Conservation (phyloP, 1,140 invertebrate genomes). For the Lepidurus couesii region DNA sequence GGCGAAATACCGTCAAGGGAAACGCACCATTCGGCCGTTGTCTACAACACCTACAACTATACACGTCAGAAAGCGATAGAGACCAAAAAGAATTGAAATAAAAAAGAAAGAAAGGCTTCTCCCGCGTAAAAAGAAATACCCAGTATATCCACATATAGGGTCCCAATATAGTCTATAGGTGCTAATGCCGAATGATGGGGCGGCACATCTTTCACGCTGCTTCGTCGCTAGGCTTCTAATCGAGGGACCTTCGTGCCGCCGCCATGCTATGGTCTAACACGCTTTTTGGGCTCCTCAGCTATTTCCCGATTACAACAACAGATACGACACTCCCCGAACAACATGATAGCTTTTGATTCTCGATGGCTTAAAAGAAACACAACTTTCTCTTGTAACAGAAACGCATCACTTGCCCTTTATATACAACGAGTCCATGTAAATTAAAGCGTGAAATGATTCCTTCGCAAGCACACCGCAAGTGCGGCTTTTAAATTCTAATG, state of each 20-base stretch:
- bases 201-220: constrained; percentile 13
- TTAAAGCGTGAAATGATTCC: constrained; percentile 19
- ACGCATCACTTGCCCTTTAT: background rate
- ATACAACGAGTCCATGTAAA: background rate
- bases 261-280: constrained; percentile 9
- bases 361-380: background rate
- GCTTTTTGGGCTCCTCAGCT: background rate
- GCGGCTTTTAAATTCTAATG: background rate
- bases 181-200: constrained; percentile 20
- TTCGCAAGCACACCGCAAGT: background rate
- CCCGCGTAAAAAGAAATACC: background rate
- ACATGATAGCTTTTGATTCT: background rate
- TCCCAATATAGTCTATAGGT: constrained; percentile 22
- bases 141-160: background rate
- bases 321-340: background rate
- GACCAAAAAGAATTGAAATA: background rate
- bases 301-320: background rate
- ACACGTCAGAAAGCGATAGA: background rate
- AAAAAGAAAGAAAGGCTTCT: background rate
- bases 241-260: constrained; percentile 3
- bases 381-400: constrained; percentile 1
- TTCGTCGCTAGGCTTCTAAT: constrained; percentile 18
- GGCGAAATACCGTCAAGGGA: background rate
- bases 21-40: background rate
- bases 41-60: background rate